Evolutionary conservation across 2,888 invertebrate species (phyloP).

Genomic region (Clepsis dumicolana): DNA sequence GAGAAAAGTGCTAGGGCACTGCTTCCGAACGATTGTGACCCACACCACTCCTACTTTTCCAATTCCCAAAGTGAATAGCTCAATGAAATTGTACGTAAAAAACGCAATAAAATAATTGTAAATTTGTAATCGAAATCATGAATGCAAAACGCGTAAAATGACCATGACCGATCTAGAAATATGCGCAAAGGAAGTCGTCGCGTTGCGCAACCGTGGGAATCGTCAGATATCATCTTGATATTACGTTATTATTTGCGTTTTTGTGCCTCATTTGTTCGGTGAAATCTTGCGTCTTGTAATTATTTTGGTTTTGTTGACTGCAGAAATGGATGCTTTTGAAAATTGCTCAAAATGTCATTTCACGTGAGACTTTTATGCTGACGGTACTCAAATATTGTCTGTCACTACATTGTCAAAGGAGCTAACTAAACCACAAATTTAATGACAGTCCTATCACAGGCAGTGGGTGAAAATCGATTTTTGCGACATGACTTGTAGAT

Average conservation of each 20-base stretch:
- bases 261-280: constrained; percentile 38
- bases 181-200: constrained; percentile 25
- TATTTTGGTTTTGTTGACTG: constrained; percentile 6
- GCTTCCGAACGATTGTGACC: too few relatives aligned
- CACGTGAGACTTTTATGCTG: too few relatives aligned
- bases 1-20: too few relatives aligned
- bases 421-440: too few relatives aligned
- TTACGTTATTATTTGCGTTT: constrained; percentile 38
- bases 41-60: too few relatives aligned
- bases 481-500: too few relatives aligned
- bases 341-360: too few relatives aligned
- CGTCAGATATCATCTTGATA: constrained; percentile 39
- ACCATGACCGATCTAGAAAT: constrained; percentile 38
- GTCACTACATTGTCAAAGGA: too few relatives aligned
- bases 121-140: neutral
- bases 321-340: neutral
- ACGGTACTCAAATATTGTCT: too few relatives aligned
- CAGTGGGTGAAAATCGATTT: too few relatives aligned
- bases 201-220: constrained; percentile 36
- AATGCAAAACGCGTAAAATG: constrained; percentile 26
- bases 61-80: neutral
- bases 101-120: neutral
- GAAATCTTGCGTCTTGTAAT: constrained; percentile 37
- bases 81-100: neutral
- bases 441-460: too few relatives aligned